Conservation (phyloP, 2,888 invertebrate species). For the Cheilosia vulpina region DNA sequence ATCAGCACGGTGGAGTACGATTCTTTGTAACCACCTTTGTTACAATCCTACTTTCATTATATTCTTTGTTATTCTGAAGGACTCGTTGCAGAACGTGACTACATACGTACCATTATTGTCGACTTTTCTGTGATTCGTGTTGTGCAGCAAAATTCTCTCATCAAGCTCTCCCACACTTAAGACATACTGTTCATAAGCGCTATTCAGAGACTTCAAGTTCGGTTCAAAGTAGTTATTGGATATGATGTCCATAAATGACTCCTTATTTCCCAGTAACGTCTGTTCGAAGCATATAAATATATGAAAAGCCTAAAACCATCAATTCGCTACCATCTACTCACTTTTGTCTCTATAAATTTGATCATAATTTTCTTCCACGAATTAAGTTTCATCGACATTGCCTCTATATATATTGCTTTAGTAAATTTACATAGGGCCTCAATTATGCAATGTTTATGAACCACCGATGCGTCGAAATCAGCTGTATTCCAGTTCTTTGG, state of each 20-base stretch:
- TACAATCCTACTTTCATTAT: too few relatives aligned
- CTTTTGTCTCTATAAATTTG: constrained; percentile 83
- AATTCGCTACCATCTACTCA: constrained; percentile 64
- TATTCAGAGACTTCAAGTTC: constrained; percentile 93
- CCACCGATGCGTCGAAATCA: constrained; percentile 82
- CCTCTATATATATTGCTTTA: constrained; percentile 93
- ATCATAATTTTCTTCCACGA: constrained; percentile 91
- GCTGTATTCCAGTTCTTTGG: constrained; percentile 88
- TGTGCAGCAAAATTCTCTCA: constrained; percentile 96
- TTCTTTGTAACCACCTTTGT: too few relatives aligned
- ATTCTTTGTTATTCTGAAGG: too few relatives aligned
- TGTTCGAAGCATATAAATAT: constrained; percentile 79
- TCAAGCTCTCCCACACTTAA: constrained; percentile 97
- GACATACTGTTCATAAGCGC: constrained; percentile 95
- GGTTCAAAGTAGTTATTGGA: constrained; percentile 92
- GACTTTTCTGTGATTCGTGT: constrained; percentile 79
- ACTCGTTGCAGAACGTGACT: too few relatives aligned
- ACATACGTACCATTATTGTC: constrained; percentile 42
- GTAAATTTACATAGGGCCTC: constrained; percentile 91
- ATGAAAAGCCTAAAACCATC: not conserved
- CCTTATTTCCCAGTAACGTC: constrained; percentile 89
- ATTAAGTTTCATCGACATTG: constrained; percentile 95
- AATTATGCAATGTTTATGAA: constrained; percentile 92
- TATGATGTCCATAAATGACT: constrained; percentile 89
- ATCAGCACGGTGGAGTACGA: too few relatives aligned